Base-by-base conservation (phyloP, 2,888 invertebrate species). In the Hydriomena furcata region DNA sequence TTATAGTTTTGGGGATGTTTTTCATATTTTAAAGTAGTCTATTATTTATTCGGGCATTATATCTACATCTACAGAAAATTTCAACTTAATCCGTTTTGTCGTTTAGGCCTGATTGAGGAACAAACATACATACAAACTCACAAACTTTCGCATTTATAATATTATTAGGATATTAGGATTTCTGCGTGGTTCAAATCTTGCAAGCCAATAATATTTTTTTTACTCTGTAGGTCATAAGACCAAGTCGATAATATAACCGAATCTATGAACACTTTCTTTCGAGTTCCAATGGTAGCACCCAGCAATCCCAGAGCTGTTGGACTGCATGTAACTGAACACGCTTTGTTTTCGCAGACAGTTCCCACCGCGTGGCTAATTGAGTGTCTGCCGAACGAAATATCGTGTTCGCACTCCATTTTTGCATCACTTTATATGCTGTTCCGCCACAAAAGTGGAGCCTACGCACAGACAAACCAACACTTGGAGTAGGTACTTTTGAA, bases 301-400 rank as follows among this genome's bases (percentile, higher is more conserved):
- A 59, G 68, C 77, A 75, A 76, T 78, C 65, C 79, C 76, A 81
- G 77, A 80, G 76, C 82, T 77, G 80, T 79, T 82, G 83, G 68
- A 65, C 77, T 81, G 86, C 68, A 68, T 72, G 74, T 82, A 87
- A 88, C 84, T 68, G 68, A 84, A 84, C 82, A 79, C 84, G 80
- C 85, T 84, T 84, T 87, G 86, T 89, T 85, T 84, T 79, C 79
- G 73, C 74, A 77, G 88, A 84, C 89, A 84, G 84, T 88, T 89
- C 86, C 84, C 89, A 88, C 83, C 79, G 82, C 68, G 79, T 76
- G 79, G 76, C 82, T 87, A 88, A 89, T 88, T 81, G 87, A 77
- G 71, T 84, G 88, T 87, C 87, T 63, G 82, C 69, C 67, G 69
- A 71, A 76, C 79, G 69, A 83, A 84, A 85, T 85, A 87, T 83